Percentiles rank a stretch among this genome's conserved stretches.
phyloP scores from a whole-genome alignment of 2,888 invertebrate species.

The Heliconius charithonia region DNA sequence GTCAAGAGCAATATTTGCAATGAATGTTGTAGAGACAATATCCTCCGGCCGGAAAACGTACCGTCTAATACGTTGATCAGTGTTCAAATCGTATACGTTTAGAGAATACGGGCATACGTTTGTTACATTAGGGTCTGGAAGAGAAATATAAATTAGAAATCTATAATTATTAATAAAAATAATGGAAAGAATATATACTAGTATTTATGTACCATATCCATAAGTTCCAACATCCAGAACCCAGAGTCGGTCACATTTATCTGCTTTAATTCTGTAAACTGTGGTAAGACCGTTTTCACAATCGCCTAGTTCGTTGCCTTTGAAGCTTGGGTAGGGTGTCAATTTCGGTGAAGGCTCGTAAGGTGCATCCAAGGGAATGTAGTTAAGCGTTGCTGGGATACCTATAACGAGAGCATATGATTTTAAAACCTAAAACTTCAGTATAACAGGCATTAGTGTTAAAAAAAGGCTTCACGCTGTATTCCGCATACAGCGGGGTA shows the following conservation, averaged over 20 bases:
- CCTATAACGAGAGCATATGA: conserved; percentile 76
- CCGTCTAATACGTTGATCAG: conserved; percentile 87
- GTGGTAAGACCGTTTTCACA: conserved; percentile 90
- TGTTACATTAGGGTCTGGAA: conserved; percentile 80
- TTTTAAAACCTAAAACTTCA: neutral
- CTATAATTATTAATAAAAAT: neutral
- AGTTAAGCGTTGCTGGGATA: conserved; percentile 91
- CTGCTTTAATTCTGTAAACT: conserved; percentile 91
- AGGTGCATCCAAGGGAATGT: conserved; percentile 87
- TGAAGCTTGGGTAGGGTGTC: conserved; percentile 91
- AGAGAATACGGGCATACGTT: conserved; percentile 92
- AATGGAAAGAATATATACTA: neutral
- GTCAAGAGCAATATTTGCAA: conserved; percentile 94
- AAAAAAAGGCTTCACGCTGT: no score
- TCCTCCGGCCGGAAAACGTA: conserved; percentile 89
- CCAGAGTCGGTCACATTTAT: conserved; percentile 91
- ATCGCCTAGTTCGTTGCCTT: conserved; percentile 89
- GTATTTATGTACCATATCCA: conserved; percentile 85
- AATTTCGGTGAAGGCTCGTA: conserved; percentile 88
- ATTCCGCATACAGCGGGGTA: no score
- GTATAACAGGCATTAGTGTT: neutral
- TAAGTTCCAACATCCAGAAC: conserved; percentile 92
- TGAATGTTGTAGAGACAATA: conserved; percentile 90
- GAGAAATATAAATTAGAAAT: conserved; percentile 8
- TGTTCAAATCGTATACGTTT: conserved; percentile 90